Conservation (phyloP, 2,888 invertebrate genomes). For the Cephus spinipes region DNA sequence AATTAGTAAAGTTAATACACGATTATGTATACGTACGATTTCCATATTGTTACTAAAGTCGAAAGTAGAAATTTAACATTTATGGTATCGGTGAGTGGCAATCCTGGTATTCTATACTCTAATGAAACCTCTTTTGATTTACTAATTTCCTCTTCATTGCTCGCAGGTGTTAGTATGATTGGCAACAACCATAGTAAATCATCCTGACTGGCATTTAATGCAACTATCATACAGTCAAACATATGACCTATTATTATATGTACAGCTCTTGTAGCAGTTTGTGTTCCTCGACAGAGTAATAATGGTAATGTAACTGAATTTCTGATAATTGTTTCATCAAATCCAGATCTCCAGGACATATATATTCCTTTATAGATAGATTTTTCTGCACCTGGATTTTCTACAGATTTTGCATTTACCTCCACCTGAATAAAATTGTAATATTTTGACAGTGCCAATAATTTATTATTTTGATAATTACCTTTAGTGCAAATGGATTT, state of each 20-base stretch:
- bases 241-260: constrained; percentile 50
- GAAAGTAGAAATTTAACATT: constrained; percentile 38
- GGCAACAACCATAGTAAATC: constrained; percentile 59
- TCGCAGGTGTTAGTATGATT: constrained; percentile 43
- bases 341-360: constrained; percentile 51
- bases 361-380: constrained; percentile 55
- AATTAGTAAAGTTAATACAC: background rate
- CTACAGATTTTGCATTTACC: constrained; percentile 32
- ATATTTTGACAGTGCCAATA: background rate
- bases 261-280: constrained; percentile 45
- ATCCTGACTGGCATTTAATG: constrained; percentile 43
- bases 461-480: constrained; percentile 24
- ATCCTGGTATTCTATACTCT: constrained; percentile 50
- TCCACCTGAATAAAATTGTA: constrained; percentile 35
- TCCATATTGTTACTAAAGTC: constrained; percentile 47
- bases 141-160: constrained; percentile 21
- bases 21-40: constrained; percentile 28
- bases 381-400: constrained; percentile 28
- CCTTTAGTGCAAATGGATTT: constrained; percentile 47
- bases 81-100: constrained; percentile 44
- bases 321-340: constrained; percentile 19
- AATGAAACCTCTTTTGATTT: constrained; percentile 38
- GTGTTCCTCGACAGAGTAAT: constrained; percentile 56
- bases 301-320: constrained; percentile 51
- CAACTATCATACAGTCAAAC: constrained; percentile 58